phyloP scores from a whole-genome alignment of 2,113 vertebrate species.

The Lota lota region DNA sequence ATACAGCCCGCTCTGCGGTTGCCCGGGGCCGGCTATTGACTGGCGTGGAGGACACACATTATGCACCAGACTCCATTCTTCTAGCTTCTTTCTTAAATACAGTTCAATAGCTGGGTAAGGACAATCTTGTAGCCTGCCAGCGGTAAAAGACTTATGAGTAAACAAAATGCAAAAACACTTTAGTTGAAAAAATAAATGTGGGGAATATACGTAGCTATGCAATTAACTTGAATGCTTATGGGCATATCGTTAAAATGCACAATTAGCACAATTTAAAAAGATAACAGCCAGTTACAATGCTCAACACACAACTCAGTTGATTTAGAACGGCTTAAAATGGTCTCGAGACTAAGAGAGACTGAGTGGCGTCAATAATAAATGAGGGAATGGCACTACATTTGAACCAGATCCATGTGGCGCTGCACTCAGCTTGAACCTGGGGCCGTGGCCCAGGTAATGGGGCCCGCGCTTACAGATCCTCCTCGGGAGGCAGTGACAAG shows the following conservation, averaged over 20 bases:
- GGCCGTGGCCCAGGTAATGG: slow-evolving; percentile 48
- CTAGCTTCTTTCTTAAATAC: slow-evolving; percentile 26
- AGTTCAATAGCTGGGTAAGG: slow-evolving; percentile 26
- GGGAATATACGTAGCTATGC: too few relatives aligned
- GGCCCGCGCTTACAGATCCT: slow-evolving; percentile 20
- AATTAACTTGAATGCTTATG: background rate
- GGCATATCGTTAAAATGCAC: background rate
- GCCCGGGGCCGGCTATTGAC: slow-evolving; percentile 52
- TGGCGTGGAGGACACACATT: slow-evolving; percentile 45
- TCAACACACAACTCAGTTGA: slow-evolving; percentile 5
- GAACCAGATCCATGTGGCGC: slow-evolving; percentile 45
- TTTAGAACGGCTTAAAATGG: slow-evolving; percentile 6
- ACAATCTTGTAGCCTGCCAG: slow-evolving; percentile 2
- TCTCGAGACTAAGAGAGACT: slow-evolving; percentile 10
- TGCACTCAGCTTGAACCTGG: slow-evolving; percentile 54
- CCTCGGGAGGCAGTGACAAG: slow-evolving; percentile 18
- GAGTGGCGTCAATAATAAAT: slow-evolving; percentile 59
- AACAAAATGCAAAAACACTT: background rate
- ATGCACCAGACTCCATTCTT: slow-evolving; percentile 34
- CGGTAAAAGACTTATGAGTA: background rate
- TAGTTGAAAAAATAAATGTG: background rate
- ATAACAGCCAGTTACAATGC: background rate
- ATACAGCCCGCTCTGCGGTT: slow-evolving; percentile 35
- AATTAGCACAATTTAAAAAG: background rate
- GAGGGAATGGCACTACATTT: slow-evolving; percentile 54